Conservation (phyloP, 2,888 invertebrate genomes). For the Pollenia amentaria region DNA sequence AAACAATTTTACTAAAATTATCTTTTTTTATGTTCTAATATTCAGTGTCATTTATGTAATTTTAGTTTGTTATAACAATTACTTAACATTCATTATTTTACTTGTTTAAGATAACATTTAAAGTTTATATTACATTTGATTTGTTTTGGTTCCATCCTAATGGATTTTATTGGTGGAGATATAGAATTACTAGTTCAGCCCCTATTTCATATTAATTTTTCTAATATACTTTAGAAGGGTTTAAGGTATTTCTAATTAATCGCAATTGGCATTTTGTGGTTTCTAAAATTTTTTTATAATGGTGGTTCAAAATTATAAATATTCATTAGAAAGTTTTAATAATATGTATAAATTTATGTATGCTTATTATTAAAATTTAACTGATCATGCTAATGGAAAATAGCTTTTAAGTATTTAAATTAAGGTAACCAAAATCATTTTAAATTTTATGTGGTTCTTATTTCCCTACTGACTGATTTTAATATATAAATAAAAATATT, state of each 20-base stretch:
- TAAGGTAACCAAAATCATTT: background rate
- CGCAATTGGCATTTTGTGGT: no score
- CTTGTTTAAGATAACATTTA: slow-evolving; percentile 7
- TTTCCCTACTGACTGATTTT: background rate
- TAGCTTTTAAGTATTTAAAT: background rate
- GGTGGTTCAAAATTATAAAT: no score
- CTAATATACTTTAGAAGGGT: background rate
- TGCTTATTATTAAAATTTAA: background rate
- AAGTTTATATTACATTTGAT: slow-evolving; percentile 29
- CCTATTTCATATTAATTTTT: slow-evolving; percentile 13
- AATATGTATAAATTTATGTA: background rate
- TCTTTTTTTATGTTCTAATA: background rate
- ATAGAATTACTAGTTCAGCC: background rate
- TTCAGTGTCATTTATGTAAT: background rate
- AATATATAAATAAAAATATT: no score
- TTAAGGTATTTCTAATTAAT: no score
- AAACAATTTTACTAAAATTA: slow-evolving; percentile 7
- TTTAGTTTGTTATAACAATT: slow-evolving; percentile 21
- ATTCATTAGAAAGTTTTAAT: no score
- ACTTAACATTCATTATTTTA: slow-evolving; percentile 21
- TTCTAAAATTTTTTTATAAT: no score
- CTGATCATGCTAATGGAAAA: no score
- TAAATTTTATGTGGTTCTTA: background rate
- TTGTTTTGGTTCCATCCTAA: slow-evolving; percentile 44
- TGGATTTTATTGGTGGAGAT: slow-evolving; percentile 23